Evolutionary conservation across 2,113 vertebrate genomes (phyloP), one percentile per base, ranked within the genome.

Genomic region (Corythornis cristatus): DNA sequence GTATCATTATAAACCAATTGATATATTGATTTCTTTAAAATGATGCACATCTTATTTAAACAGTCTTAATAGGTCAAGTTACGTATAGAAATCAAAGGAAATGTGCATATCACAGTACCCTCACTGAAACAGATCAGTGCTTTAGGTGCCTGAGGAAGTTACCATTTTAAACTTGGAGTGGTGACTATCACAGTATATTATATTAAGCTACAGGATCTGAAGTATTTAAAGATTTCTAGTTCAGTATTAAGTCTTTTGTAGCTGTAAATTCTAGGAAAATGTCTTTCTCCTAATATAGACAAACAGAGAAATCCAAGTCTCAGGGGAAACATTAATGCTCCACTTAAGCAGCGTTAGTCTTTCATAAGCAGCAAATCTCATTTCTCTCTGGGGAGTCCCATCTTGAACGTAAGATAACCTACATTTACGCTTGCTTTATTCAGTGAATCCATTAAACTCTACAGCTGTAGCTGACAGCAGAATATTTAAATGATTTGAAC

Each of bases 381-480:
- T 96, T 94, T 96, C 90, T 96, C 95, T 95, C 93, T 77, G 40
- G 95, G 93, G 96, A 95, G 88, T 66, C 95, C 95, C 6, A 83
- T 80, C 89, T 96, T 89, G 76, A 93, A 95, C 58, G 53, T 88
- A 81, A 96, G 97, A 96, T 97, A 97, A 95, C 94, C 89, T 88
- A 82, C 85, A 90, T 89, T 97, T 96, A 95, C 93, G 93, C 96
- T 97, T 89, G 67, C 68, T 95, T 57, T 89, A 78, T 93, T 54
- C 87, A 95, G 86, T 45, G 53, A 37, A 90, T 95, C 84, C 60
- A 46, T 93, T 94, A 97, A 96, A 96, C 90, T 94, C 86, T 93
- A 89, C 96, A 97, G 95, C 92, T 97, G 92, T 96, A 94, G 92
- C 95, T 97, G 95, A 98, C 95, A 97, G 95, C 83, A 97, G 90